Percentiles rank a stretch among this genome's conserved stretches.
phyloP scores from a whole-genome alignment of 2,797 vertebrate genomes.

The Anabas testudineus region DNA sequence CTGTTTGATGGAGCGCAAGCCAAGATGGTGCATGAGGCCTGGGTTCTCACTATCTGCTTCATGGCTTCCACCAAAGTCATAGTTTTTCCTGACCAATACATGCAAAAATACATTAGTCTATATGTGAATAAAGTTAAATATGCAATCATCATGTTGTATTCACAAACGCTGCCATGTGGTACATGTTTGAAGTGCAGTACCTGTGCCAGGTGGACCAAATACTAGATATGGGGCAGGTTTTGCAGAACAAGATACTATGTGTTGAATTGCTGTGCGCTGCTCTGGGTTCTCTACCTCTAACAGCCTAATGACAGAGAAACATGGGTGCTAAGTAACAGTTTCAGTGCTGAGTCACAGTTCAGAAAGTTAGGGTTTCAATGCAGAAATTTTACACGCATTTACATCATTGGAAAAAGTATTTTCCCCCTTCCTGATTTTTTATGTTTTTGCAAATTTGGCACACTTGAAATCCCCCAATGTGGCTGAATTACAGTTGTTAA shows the following conservation, averaged over 20 bases:
- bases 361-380: neutral
- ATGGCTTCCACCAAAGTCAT: constrained; percentile 96
- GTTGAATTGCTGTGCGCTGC: constrained; percentile 89
- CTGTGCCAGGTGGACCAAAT: constrained; percentile 97
- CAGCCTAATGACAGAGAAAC: constrained; percentile 68
- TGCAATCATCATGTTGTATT: neutral
- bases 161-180: neutral
- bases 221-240: constrained; percentile 94
- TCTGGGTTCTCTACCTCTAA: constrained; percentile 87
- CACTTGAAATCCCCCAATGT: too few species aligned
- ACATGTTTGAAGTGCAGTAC: constrained; percentile 86
- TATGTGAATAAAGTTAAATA: neutral
- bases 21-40: constrained; percentile 83
- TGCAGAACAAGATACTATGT: constrained; percentile 89
- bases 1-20: constrained; percentile 95
- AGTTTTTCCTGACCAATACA: constrained; percentile 86
- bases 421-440: too few species aligned
- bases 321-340: neutral
- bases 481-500: too few species aligned
- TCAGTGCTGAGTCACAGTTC: neutral
- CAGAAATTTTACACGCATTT: neutral
- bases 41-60: constrained; percentile 90
- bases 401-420: too few species aligned
- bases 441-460: too few species aligned
- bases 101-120: neutral